phyloP scores from a whole-genome alignment of 1,140 invertebrate species.

The Philotrypesis tridentata region DNA sequence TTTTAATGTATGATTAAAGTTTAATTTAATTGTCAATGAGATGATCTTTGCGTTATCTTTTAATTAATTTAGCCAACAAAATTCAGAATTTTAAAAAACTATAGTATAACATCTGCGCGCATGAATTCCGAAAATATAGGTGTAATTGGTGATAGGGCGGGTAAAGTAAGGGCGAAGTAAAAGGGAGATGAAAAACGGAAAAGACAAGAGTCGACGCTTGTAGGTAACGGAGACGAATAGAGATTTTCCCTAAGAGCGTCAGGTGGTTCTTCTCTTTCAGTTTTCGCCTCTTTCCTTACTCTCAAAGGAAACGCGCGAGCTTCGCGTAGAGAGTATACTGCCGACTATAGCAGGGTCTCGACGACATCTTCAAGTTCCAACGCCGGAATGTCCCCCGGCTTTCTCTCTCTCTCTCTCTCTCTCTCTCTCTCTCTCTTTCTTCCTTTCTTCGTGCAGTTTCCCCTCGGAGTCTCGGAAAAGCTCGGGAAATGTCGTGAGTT shows the following conservation, averaged over 20 bases:
- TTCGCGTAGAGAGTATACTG: background rate
- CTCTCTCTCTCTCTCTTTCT: background rate
- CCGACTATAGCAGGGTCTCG: background rate
- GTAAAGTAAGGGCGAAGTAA: background rate
- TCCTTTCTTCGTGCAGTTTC: conserved; percentile 16
- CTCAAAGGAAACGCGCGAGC: conserved; percentile 4
- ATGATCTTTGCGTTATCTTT: no score
- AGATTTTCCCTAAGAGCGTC: conserved; percentile 43
- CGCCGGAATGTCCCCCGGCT: conserved; percentile 19
- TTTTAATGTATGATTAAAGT: no score
- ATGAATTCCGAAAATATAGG: background rate
- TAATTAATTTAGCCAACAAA: no score
- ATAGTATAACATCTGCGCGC: no score
- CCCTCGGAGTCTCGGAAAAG: conserved; percentile 11
- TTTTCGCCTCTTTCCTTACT: conserved; percentile 9
- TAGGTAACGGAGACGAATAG: conserved; percentile 40
- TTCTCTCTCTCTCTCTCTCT: background rate
- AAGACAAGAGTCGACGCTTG: background rate
- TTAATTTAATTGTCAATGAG: no score
- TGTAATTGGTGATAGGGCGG: conserved; percentile 13
- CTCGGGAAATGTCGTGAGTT: conserved; percentile 39
- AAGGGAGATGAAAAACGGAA: background rate
- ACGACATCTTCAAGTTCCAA: conserved; percentile 38
- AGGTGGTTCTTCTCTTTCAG: conserved; percentile 43
- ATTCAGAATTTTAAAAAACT: no score